phyloP scores from a whole-genome alignment of 2,888 invertebrate species.

The Rhagonycha fulva region DNA sequence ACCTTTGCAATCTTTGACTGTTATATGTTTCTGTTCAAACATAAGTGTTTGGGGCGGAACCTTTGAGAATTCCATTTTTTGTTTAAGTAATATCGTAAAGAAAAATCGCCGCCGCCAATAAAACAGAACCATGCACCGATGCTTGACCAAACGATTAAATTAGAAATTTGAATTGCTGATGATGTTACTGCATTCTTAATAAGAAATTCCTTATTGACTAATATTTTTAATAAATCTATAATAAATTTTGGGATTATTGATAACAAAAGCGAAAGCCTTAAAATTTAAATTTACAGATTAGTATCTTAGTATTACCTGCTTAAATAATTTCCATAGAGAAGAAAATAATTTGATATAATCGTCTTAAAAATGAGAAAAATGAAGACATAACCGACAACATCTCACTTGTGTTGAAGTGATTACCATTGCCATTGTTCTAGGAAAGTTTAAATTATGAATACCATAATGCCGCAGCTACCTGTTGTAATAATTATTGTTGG shows the following conservation, averaged over 20 bases:
- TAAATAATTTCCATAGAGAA: neutral
- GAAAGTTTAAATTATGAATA: conserved; percentile 20
- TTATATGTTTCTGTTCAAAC: too few species aligned
- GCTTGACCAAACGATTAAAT: too few species aligned
- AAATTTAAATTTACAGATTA: neutral
- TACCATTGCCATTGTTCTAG: conserved; percentile 8
- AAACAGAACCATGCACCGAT: too few species aligned
- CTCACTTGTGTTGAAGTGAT: conserved; percentile 15
- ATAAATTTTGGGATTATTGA: neutral
- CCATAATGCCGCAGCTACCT: conserved; percentile 13
- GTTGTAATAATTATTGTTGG: conserved; percentile 11
- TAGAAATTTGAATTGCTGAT: neutral
- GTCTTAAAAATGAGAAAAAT: conserved; percentile 7
- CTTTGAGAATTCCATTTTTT: too few species aligned
- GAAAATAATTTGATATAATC: conserved; percentile 7
- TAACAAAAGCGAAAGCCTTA: neutral
- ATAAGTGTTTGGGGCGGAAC: too few species aligned
- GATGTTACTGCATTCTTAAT: neutral
- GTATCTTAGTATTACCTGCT: neutral
- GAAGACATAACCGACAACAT: conserved; percentile 17
- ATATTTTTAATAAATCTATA: neutral
- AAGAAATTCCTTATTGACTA: neutral
- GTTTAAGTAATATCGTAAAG: too few species aligned
- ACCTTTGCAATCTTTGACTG: too few species aligned
- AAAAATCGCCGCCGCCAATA: too few species aligned